Evolutionary conservation across 2,113 vertebrate species (phyloP).

Genomic region (Pavo muticus): DNA sequence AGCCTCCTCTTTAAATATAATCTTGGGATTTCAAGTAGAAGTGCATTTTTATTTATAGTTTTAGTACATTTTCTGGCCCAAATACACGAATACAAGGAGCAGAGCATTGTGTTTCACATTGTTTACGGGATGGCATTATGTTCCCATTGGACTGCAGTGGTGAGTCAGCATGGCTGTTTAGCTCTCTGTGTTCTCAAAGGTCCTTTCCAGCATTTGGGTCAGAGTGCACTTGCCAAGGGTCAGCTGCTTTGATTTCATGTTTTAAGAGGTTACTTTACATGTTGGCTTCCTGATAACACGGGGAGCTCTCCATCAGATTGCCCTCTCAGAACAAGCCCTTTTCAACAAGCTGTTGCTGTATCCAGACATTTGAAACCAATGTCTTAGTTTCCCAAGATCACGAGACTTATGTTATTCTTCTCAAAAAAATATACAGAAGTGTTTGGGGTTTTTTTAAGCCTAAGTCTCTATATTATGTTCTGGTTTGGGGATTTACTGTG

Average conservation of each 20-base stretch:
- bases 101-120: fast-evolving
- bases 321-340: neutral
- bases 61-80: neutral
- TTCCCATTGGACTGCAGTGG: neutral
- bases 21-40: neutral
- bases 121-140: neutral
- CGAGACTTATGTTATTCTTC: neutral
- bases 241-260: neutral
- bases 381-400: neutral
- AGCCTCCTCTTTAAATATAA: neutral
- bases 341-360: neutral
- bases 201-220: neutral
- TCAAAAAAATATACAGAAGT: neutral
- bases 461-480: neutral
- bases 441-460: neutral
- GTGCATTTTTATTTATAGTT: neutral
- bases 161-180: neutral
- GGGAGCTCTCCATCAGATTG: neutral
- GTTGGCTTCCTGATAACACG: neutral
- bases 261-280: neutral
- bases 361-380: neutral
- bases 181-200: neutral
- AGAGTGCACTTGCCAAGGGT: neutral
- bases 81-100: neutral
- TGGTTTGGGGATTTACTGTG: neutral